A percentile compares a stretch with the other conserved stretches of the same genome.
Evolutionary conservation across 2,797 vertebrate species (phyloP).

Genomic region (Scolopax rusticola): DNA sequence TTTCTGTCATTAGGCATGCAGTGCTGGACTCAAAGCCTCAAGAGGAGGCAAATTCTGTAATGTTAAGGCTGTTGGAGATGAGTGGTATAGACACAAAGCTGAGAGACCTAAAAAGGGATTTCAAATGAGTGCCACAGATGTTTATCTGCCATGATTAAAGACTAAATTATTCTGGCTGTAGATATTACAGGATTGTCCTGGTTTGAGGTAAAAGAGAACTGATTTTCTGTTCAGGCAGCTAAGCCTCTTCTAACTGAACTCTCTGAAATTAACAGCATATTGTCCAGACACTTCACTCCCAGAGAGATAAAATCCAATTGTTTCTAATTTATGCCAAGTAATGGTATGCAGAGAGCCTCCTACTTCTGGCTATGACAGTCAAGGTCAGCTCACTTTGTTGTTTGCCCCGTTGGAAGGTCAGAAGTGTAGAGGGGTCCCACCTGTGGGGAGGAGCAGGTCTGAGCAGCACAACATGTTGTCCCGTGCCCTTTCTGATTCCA

Average conservation of each 20-base stretch:
- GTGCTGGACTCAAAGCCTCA: rapidly evolving
- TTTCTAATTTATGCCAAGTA: not conserved
- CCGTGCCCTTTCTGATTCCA: not conserved
- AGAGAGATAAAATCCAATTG: not conserved
- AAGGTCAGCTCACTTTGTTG: not conserved
- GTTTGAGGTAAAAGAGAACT: not conserved
- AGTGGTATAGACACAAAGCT: not conserved
- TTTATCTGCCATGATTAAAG: not conserved
- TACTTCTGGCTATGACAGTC: not conserved
- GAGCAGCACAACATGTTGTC: not conserved
- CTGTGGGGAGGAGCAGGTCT: not conserved
- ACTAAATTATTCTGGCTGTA: not conserved
- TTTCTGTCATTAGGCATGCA: not conserved
- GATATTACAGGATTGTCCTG: not conserved
- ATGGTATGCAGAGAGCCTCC: not conserved
- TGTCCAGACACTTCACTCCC: not conserved
- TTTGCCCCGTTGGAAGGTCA: not conserved
- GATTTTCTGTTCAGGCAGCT: not conserved
- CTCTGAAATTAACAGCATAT: not conserved
- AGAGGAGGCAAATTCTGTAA: not conserved
- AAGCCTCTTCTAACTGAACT: not conserved
- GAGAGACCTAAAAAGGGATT: not conserved
- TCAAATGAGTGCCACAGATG: not conserved
- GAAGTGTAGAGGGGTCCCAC: not conserved
- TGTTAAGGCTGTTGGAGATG: not conserved